Percentiles rank a stretch among this genome's conserved stretches.
phyloP scores from a whole-genome alignment of 2,888 invertebrate genomes.

The Dorcus parallelipipedus region DNA sequence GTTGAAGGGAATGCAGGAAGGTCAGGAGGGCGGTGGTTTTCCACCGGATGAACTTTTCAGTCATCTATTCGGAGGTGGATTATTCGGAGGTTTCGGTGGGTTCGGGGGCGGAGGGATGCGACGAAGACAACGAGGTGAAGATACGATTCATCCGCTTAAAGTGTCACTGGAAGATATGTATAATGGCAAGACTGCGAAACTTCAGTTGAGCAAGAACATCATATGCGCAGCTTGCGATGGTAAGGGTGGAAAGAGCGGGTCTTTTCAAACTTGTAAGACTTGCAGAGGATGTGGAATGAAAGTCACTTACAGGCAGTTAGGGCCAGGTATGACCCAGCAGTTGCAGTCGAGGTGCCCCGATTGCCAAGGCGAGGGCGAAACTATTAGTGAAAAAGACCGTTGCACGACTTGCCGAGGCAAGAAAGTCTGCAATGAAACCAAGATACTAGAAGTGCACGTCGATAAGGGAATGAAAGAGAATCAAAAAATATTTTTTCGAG shows the following conservation, averaged over 20 bases:
- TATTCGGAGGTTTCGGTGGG: conserved; percentile 57
- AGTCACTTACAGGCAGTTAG: conserved; percentile 69
- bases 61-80: conserved; percentile 66
- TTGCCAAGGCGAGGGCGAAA: conserved; percentile 68
- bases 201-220: conserved; percentile 79
- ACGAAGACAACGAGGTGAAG: conserved; percentile 68
- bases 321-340: conserved; percentile 58
- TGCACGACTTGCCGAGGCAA: conserved; percentile 74
- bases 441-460: conserved; percentile 82
- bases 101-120: conserved; percentile 52
- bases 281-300: conserved; percentile 79
- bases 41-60: conserved; percentile 65
- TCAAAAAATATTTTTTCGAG: conserved; percentile 80
- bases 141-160: conserved; percentile 77
- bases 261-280: conserved; percentile 63
- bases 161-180: conserved; percentile 89
- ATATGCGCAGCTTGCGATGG: conserved; percentile 77
- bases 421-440: conserved; percentile 77
- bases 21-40: conserved; percentile 57
- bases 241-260: conserved; percentile 70
- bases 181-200: conserved; percentile 80
- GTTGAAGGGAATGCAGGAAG: conserved; percentile 83
- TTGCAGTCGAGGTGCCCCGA: conserved; percentile 59
- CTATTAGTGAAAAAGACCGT: conserved; percentile 76
- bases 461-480: conserved; percentile 80